Evolutionary conservation across 2,888 invertebrate species (phyloP).

Genomic region (Drosophila kuntzei): DNA sequence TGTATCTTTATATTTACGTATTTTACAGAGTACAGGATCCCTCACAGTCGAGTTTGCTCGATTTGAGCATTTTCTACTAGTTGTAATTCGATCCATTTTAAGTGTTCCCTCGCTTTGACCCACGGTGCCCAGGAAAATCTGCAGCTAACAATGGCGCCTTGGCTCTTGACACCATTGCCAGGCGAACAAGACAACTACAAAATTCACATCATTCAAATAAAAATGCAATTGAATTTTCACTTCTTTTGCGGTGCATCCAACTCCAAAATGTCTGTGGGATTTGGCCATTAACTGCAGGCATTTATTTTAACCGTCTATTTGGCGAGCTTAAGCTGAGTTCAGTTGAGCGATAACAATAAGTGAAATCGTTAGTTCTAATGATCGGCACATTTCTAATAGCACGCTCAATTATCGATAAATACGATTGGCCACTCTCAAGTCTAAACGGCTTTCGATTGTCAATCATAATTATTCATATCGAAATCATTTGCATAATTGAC

Average conservation of each 20-base stretch:
- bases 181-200: constrained; percentile 43
- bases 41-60: neutral
- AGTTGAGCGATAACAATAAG: constrained; percentile 15
- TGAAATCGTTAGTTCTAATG: constrained; percentile 17
- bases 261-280: constrained; percentile 16
- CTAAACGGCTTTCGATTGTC: constrained; percentile 41
- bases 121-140: constrained; percentile 60
- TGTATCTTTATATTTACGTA: no score
- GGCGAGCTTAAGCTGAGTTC: constrained; percentile 4
- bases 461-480: constrained; percentile 25
- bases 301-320: constrained; percentile 21
- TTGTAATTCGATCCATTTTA: neutral
- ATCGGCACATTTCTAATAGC: constrained; percentile 10
- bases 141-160: constrained; percentile 57
- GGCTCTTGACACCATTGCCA: constrained; percentile 71
- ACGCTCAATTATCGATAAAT: constrained; percentile 28
- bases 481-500: constrained; percentile 62
- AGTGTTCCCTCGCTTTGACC: constrained; percentile 33
- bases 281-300: constrained; percentile 34
- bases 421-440: constrained; percentile 4
- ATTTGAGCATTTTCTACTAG: no score
- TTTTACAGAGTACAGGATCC: neutral
- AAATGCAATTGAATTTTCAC: constrained; percentile 80
- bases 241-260: constrained; percentile 52
- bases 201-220: constrained; percentile 78